Conservation (phyloP, 2,113 vertebrate species). For the Ellobius talpinus region DNA sequence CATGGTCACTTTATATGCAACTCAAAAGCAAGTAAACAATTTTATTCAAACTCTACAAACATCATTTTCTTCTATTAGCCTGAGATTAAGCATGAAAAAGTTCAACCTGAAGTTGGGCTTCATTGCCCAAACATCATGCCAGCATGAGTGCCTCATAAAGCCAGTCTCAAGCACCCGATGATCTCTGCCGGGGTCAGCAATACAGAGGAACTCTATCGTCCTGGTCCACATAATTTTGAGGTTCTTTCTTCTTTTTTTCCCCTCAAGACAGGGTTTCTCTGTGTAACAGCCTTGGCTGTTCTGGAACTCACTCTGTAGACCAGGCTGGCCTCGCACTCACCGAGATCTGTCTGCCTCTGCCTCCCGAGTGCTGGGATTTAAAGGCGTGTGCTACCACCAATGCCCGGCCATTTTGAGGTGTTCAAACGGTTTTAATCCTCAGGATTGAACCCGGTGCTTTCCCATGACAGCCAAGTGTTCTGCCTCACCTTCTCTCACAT, state of each 20-base stretch:
- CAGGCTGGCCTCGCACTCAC: too few relatives aligned
- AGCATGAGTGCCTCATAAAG: not conserved
- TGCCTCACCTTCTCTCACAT: not conserved
- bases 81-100: constrained; percentile 73
- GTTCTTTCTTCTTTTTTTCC: not conserved
- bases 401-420: not conserved
- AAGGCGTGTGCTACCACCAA: too few relatives aligned
- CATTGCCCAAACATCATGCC: constrained; percentile 24
- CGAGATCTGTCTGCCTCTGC: too few relatives aligned
- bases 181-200: not conserved
- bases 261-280: too few relatives aligned
- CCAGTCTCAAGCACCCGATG: not conserved
- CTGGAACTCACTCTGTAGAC: too few relatives aligned
- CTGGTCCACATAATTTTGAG: not conserved
- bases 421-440: not conserved
- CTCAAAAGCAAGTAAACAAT: constrained; percentile 64
- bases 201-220: not conserved
- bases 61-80: constrained; percentile 55
- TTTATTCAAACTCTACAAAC: constrained; percentile 77
- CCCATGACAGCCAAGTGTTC: not conserved
- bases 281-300: too few relatives aligned
- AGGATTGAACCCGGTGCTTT: not conserved
- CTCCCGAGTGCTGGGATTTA: too few relatives aligned
- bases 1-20: constrained; percentile 52
- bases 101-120: constrained; percentile 72